Percentiles rank a stretch among this genome's conserved stretches.
Conservation (phyloP, 30 jellyfish, hydroid and myxozoan species). For the Catostylus mosaicus region DNA sequence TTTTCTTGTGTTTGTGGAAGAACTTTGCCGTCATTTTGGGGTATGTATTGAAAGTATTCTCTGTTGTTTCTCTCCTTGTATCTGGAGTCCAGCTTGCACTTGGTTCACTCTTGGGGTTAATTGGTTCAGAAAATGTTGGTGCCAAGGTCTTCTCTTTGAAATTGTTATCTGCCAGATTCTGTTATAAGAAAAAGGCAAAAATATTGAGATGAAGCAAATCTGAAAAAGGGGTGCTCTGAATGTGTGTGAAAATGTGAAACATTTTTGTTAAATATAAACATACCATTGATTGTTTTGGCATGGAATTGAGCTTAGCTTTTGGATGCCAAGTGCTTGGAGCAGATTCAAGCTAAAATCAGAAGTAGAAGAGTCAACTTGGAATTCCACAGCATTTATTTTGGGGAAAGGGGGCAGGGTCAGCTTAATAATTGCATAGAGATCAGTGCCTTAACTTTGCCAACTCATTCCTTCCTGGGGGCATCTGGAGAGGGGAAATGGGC, state of each 20-base stretch:
- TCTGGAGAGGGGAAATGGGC: no score
- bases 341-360: slow-evolving; percentile 39
- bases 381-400: no score
- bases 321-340: slow-evolving; percentile 59
- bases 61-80: not conserved
- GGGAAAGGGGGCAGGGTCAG: no score
- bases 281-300: slow-evolving; percentile 51
- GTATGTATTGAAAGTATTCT: not conserved
- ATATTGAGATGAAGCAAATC: no score
- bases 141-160: not conserved
- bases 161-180: not conserved
- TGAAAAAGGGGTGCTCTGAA: no score
- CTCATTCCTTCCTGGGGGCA: no score
- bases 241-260: no score
- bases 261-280: no score
- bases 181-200: not conserved
- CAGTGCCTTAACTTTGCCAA: no score
- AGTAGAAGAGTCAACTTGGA: no score
- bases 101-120: slow-evolving; percentile 1
- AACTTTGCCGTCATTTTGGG: slow-evolving; percentile 30
- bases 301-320: not conserved
- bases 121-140: not conserved
- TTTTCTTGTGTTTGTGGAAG: slow-evolving; percentile 2
- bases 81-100: not conserved
- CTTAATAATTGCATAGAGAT: no score